These are phyloP conservation scores for Nudaria mundana DNA, from an alignment of 2,888 invertebrate genomes.

Conservation along the genomic window DNA sequence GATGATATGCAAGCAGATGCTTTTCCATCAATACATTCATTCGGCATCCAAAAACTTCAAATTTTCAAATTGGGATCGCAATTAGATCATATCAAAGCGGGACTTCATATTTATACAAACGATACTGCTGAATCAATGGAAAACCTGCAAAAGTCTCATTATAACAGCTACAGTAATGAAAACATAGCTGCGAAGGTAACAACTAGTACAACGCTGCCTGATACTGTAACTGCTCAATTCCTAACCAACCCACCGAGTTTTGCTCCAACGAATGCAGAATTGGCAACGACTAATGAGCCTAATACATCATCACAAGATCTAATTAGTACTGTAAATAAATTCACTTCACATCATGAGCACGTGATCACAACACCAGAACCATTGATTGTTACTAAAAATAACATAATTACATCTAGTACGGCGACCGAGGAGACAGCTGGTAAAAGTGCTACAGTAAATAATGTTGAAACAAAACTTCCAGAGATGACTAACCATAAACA, in stretches of 20 bases:
- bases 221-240: neutral
- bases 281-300: conserved; percentile 22
- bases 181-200: conserved; percentile 15
- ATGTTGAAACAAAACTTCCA: conserved; percentile 52
- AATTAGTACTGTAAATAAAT: conserved; percentile 41
- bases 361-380: conserved; percentile 44
- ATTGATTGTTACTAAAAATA: conserved; percentile 47
- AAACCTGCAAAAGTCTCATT: conserved; percentile 54
- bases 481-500: conserved; percentile 78
- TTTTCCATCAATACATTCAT: conserved; percentile 63
- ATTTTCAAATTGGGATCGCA: conserved; percentile 61
- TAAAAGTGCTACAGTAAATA: conserved; percentile 44
- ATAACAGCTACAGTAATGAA: conserved; percentile 58
- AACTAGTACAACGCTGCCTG: conserved; percentile 1
- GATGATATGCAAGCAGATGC: conserved; percentile 69
- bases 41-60: conserved; percentile 67
- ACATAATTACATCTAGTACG: conserved; percentile 23
- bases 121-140: conserved; percentile 48
- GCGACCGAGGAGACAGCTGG: conserved; percentile 30
- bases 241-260: neutral
- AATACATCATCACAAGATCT: conserved; percentile 27
- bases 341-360: conserved; percentile 50
- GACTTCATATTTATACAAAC: conserved; percentile 62
- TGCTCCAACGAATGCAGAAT: conserved; percentile 3
- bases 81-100: conserved; percentile 62